Conservation (phyloP, 2,113 vertebrate species). For the Diadophis punctatus region DNA sequence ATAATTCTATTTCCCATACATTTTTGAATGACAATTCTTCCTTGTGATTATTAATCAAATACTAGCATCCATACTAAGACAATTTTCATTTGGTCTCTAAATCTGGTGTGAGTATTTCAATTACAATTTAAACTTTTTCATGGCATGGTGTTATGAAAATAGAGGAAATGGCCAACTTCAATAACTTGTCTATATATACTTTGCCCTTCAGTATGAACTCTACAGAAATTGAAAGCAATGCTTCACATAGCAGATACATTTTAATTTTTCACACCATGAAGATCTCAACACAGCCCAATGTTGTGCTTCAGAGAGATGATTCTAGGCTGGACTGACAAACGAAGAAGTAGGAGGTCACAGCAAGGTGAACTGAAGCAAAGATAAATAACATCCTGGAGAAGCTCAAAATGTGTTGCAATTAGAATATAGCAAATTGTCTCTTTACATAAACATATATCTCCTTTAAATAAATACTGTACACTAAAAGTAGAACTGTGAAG, state of each 20-base stretch:
- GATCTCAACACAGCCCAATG: not conserved
- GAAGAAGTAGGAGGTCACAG: not conserved
- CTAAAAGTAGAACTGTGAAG: not conserved
- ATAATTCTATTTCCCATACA: not conserved
- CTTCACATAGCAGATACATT: constrained; percentile 19
- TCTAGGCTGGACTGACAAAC: constrained; percentile 4
- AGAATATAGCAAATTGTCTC: not conserved
- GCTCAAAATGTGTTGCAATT: not conserved
- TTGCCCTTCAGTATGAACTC: not conserved
- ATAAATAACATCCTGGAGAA: not conserved
- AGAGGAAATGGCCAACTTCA: not conserved
- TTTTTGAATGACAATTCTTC: not conserved
- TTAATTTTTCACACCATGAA: constrained; percentile 21
- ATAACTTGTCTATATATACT: not conserved
- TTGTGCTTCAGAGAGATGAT: constrained; percentile 8
- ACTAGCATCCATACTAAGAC: not conserved
- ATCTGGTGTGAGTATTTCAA: not conserved
- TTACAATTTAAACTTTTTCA: not conserved
- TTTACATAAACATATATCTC: not conserved
- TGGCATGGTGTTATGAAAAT: not conserved
- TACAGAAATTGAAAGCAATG: constrained; percentile 6
- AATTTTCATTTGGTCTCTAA: not conserved
- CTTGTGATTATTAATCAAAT: not conserved
- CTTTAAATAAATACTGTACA: not conserved
- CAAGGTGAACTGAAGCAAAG: not conserved